Percentiles rank a stretch among this genome's conserved stretches.
Conservation (phyloP, 2,888 invertebrate species). For the Biston stratarius region DNA sequence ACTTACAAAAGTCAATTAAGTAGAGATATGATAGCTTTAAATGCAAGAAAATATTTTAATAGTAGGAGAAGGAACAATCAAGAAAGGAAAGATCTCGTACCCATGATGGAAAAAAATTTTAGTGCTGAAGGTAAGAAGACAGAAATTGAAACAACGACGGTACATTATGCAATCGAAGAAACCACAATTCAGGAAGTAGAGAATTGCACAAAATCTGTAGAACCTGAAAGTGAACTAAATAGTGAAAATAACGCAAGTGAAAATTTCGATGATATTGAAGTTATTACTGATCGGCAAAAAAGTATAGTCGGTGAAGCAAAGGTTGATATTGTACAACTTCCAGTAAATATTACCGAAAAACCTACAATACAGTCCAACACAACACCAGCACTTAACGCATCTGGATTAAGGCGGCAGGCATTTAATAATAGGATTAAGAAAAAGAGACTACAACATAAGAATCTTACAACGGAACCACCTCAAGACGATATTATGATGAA, state of each 20-base stretch:
- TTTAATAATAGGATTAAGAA: constrained; percentile 72
- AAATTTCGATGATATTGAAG: constrained; percentile 43
- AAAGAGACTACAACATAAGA: constrained; percentile 72
- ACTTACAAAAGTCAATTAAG: constrained; percentile 69
- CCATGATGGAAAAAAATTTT: constrained; percentile 58
- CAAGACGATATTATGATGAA: constrained; percentile 67
- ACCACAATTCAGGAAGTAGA: constrained; percentile 39
- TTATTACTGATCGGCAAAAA: constrained; percentile 20
- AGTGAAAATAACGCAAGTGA: constrained; percentile 41
- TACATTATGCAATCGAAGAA: constrained; percentile 36
- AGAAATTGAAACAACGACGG: constrained; percentile 51
- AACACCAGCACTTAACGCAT: constrained; percentile 57
- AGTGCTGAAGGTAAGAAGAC: constrained; percentile 47
- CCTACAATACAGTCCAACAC: constrained; percentile 49
- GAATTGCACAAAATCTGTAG: constrained; percentile 38
- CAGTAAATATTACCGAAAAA: constrained; percentile 52
- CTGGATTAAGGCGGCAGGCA: constrained; percentile 67
- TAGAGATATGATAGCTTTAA: constrained; percentile 70
- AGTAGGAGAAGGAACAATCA: constrained; percentile 64
- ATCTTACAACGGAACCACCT: constrained; percentile 71
- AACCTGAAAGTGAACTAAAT: constrained; percentile 27
- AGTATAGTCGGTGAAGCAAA: constrained; percentile 46
- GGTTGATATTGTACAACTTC: constrained; percentile 44
- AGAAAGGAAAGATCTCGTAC: constrained; percentile 67
- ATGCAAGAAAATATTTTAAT: constrained; percentile 65